Evolutionary conservation across 2,888 invertebrate genomes (phyloP).

Genomic region (Cerastis rubricosa): DNA sequence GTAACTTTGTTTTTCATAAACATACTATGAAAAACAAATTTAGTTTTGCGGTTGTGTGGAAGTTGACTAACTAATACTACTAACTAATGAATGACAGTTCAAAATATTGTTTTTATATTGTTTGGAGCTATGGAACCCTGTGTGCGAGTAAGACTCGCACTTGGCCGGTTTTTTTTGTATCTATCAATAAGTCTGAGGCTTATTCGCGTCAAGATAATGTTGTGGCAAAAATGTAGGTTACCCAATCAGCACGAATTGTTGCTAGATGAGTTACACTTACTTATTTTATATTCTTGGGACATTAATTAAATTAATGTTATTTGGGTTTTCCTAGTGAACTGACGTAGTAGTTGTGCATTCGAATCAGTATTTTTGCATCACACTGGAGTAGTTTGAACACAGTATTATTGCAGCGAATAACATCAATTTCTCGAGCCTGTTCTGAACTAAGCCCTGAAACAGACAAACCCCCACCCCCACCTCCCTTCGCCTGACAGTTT

Average conservation of each 20-base stretch:
- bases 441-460: slow-evolving; percentile 44
- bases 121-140: too few species aligned
- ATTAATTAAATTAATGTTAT: neutral
- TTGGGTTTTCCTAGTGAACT: neutral
- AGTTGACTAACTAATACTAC: too few species aligned
- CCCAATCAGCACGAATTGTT: neutral
- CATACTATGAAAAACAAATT: too few species aligned
- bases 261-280: neutral
- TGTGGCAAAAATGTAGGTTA: neutral
- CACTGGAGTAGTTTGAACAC: neutral
- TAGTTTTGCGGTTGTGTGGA: too few species aligned
- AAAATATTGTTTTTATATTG: too few species aligned
- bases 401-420: slow-evolving; percentile 5
- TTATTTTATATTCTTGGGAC: neutral
- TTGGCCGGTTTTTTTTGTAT: too few species aligned
- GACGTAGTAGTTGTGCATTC: neutral
- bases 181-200: neutral
- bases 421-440: slow-evolving; percentile 37
- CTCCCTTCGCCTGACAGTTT: slow-evolving; percentile 43
- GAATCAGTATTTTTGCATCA: neutral
- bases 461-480: slow-evolving; percentile 12
- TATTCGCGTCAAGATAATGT: neutral
- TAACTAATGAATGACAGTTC: too few species aligned
- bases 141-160: too few species aligned
- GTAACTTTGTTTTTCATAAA: too few species aligned